Base-by-base conservation (phyloP, 2,797 vertebrate species). In the Luscinia megarhynchos region DNA sequence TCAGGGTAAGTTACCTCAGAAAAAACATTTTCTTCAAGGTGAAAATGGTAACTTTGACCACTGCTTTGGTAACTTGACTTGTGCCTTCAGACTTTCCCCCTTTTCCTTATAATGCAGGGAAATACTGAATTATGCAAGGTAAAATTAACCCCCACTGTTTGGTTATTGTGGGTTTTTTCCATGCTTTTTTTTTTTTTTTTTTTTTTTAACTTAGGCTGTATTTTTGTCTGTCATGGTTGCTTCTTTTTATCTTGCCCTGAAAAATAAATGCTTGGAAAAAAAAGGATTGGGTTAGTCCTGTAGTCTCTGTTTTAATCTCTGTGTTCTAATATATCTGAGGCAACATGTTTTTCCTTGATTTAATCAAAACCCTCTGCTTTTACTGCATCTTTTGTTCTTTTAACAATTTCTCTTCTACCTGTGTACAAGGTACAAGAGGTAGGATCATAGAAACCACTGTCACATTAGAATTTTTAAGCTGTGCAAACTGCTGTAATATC, bases 101-200 rank as follows among this genome's bases (percentile, higher is more conserved):
- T 70, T 32, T 70, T 74, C 45, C 20, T 76, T 67, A 22, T 45
- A 81, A 46, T 5, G 3, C 9, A 68, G 40, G 13, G 10, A 84
- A 78, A 74, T 43, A 27, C 6, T 41, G 23, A 50, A 70, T 9
- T 54, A 61, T 63, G 12, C 17, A 59, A n/a, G 19, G 41, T n/a
- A 32, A 75, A 38, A 10, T 79, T 76, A 62, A 53, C 13, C 10
- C 29, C 14, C 8, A 13, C 11, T 38, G 1, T 53, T 45, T 34
- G 20, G 2, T 64, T 62, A 10, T 29, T 34, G 29, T 13, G 10
- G 15, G 2, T 0, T 1, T n/a, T 57, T 68, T 43, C n/a, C 6
- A 5, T n/a, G 8, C 1, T 24, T 40, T 45, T 61, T 36, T 34
- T 40, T 68, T 75, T 26, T 8, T 6, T 23, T 66, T 24, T 32